Percentiles rank a stretch among this genome's conserved stretches.
phyloP scores from a whole-genome alignment of 2,797 vertebrate species.

The Danio tinwini region DNA sequence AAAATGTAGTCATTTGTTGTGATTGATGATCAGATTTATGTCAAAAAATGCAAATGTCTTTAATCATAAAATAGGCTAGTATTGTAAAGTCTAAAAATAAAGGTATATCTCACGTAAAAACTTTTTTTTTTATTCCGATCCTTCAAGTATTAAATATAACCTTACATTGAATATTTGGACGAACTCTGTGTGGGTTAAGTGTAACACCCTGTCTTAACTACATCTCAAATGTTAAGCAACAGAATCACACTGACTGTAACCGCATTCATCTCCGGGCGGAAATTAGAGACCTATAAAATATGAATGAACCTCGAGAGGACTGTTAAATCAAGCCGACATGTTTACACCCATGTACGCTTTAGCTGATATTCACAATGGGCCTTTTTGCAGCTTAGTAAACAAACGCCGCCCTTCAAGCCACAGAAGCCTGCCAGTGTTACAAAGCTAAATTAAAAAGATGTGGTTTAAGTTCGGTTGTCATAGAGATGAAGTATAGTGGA shows the following conservation, averaged over 20 bases:
- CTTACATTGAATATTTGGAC: neutral
- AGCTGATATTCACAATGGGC: neutral
- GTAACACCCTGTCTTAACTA: neutral
- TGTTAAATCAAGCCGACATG: constrained; percentile 22
- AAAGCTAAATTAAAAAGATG: constrained; percentile 19
- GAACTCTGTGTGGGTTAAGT: neutral
- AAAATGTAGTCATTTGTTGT: no score
- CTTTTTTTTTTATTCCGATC: no score
- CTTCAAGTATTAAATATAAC: no score
- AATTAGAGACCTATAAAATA: constrained; percentile 20
- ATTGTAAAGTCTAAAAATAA: no score
- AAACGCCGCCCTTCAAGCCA: neutral
- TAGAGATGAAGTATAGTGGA: constrained; percentile 10
- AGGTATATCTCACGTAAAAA: no score
- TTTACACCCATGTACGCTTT: constrained; percentile 1
- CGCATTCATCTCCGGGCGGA: constrained; percentile 13
- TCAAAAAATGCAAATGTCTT: no score
- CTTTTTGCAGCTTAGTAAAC: constrained; percentile 32
- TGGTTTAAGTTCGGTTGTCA: constrained; percentile 31
- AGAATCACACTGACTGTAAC: neutral
- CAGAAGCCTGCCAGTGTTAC: neutral
- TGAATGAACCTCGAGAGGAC: neutral
- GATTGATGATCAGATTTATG: no score
- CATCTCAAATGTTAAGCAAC: constrained; percentile 8
- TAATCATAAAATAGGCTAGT: no score